Conservation (phyloP, 2,888 invertebrate genomes). For the Agrenia bidenticulata region DNA sequence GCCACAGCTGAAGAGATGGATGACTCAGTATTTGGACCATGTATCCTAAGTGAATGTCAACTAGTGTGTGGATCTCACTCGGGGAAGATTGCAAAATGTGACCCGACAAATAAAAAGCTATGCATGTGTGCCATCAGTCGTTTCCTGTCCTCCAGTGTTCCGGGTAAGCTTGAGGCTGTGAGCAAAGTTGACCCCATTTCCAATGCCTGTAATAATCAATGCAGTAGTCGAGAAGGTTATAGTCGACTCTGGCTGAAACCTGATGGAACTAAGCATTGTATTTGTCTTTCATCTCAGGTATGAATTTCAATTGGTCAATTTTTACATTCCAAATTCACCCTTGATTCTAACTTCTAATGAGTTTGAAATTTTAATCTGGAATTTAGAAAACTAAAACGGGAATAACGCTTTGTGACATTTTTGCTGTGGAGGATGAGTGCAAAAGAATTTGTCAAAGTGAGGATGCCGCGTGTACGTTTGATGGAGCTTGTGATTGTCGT, state of each 20-base stretch:
- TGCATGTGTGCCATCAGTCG: conserved; percentile 33
- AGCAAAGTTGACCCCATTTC: conserved; percentile 21
- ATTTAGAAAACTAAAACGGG: conserved; percentile 25
- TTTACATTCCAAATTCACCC: background rate
- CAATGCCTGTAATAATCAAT: conserved; percentile 28
- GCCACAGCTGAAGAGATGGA: too few relatives aligned
- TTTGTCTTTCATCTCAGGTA: conserved; percentile 34
- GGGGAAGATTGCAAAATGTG: conserved; percentile 20
- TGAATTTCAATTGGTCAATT: too few relatives aligned
- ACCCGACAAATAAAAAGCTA: conserved; percentile 22
- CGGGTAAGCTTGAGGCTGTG: conserved; percentile 14
- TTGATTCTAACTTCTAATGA: background rate
- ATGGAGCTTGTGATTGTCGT: conserved; percentile 38
- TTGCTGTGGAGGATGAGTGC: conserved; percentile 32
- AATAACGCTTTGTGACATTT: conserved; percentile 33
- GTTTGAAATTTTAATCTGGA: background rate
- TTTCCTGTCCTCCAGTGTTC: conserved; percentile 28
- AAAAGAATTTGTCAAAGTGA: conserved; percentile 24
- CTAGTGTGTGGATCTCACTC: background rate
- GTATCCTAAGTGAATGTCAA: too few relatives aligned
- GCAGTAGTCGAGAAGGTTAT: conserved; percentile 30
- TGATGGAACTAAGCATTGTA: conserved; percentile 22
- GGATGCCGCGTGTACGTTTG: conserved; percentile 33
- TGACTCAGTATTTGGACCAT: too few relatives aligned
- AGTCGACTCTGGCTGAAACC: conserved; percentile 26